Evolutionary conservation across 2,113 vertebrate species (phyloP), one percentile per base, ranked within the genome.

Genomic region (Myanophis thanlyinensis): DNA sequence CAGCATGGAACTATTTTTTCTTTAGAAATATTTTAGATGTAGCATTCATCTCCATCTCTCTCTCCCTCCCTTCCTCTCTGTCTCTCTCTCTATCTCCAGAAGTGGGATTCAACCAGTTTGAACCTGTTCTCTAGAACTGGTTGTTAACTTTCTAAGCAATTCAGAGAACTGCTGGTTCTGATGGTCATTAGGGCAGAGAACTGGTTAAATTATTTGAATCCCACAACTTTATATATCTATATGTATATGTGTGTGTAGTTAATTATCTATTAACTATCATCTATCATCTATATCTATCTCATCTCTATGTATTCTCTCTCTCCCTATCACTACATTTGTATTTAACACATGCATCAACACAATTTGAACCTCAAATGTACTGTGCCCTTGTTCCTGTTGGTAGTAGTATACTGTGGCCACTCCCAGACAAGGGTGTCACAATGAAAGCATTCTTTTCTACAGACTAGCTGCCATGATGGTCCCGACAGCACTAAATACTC

Each of bases 1-100:
- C 62, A 80, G 1, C 15, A 92, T 89, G 91, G 92, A 90, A 87
- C 91, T 94, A 11, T 22, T 89, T 90, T 93, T 27, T 93, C 23
- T 22, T 35, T 53, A 67, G 30, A n/a, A 67, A 35, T 67, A 67
- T 62, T 62, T 62, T 62, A 62, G 27, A n/a, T n/a, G 27, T 13
- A 62, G 11, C 59, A 62, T 62, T 62, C 59, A n/a, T 13, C 11
- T 15, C 62, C 2, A 12, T 15, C 59, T 15, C 59, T n/a, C 30
- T n/a, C 27, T 62, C 25, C 23, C 54, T 56, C n/a, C n/a, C n/a
- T n/a, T n/a, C n/a, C n/a, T n/a, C n/a, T 49, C 49, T 49, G 0
- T 49, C 49, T 49, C 0, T 49, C 49, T 49, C 0, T 49, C 15
- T 52, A 1, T 52, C 51, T n/a, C n/a, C n/a, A n/a, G n/a, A n/a